A percentile compares a stretch with the other conserved stretches of the same genome.
Conservation (phyloP, 2,888 invertebrate species). For the Eupithecia vulgata region DNA sequence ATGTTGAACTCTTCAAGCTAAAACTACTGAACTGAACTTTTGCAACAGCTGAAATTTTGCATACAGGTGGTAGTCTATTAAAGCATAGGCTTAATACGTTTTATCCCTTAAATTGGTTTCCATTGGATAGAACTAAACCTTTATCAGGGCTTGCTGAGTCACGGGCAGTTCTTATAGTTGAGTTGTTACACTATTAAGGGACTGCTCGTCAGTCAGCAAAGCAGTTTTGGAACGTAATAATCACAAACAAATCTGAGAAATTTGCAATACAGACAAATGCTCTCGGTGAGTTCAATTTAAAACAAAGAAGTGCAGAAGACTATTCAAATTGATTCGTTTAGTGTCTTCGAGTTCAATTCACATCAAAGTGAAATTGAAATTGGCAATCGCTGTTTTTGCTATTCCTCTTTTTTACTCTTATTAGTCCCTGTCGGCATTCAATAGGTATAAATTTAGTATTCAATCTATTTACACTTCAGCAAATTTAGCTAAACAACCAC, state of each 20-base stretch:
- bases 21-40: too few species aligned
- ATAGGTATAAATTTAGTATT: not conserved
- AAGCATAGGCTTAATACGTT: too few species aligned
- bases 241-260: slow-evolving; percentile 3
- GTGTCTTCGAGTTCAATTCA: slow-evolving; percentile 7
- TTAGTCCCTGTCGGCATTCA: not conserved
- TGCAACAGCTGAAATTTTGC: too few species aligned
- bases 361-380: slow-evolving; percentile 5
- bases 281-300: slow-evolving; percentile 10
- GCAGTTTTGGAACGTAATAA: not conserved
- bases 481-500: not conserved
- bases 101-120: too few species aligned
- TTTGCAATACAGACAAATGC: not conserved
- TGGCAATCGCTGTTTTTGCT: slow-evolving; percentile 5
- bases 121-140: too few species aligned
- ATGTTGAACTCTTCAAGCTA: too few species aligned
- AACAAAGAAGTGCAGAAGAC: slow-evolving; percentile 10
- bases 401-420: not conserved
- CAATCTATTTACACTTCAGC: not conserved
- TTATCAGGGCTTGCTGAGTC: too few species aligned
- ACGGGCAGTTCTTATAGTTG: too few species aligned
- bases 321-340: slow-evolving; percentile 16
- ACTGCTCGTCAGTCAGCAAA: not conserved
- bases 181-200: not conserved
- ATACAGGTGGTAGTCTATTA: too few species aligned